Evolutionary conservation across 2,797 vertebrate genomes (phyloP), one percentile per base, ranked within the genome.

Genomic region (Rhinogobio ventralis): DNA sequence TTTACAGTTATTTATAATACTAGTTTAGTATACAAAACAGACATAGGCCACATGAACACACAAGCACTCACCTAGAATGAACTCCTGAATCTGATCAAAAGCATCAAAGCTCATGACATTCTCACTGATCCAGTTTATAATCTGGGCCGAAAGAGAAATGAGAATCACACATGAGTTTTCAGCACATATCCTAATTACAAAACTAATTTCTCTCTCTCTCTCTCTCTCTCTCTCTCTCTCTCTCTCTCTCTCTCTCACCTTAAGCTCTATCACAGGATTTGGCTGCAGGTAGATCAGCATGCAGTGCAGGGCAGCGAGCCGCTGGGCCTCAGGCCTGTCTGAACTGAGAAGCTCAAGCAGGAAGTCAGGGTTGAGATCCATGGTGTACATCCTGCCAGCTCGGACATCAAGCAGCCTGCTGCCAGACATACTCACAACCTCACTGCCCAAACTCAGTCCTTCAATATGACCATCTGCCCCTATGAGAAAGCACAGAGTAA

Each of bases 1-100:
- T 86, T 85, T 87, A 89, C 19, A 39, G 9, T 84, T 78, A 82
- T 10, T 76, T 76, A 2, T 60, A 14, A 69, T 62, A 33, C 2
- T 17, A 17, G 19, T 7, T 39, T 30, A 28, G 3, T 17, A 67
- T 30, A 33, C 23, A 57, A 51, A 57, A 79, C 46, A 74, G 39
- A 68, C 14, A 85, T 13, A 42, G 33, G 1, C 51, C 42, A 19
- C 60, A 60, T 11, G 7, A 72, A 71, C 5, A 39, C 7, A 62
- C 46, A 67, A 64, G 30, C 45, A 88, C 97, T 92, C 93, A 99
- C 98, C 97, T 71, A 98, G 93, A 88, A 99, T 95, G 93, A 99
- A 98, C 93, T 99, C 98, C 91, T 99, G 98, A 91, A 98, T 96
- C 83, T 96, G 97, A 93, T 99, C 96, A 92, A 98, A 98, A 83